phyloP scores from a whole-genome alignment of 1,140 invertebrate genomes.

The Acromyrmex echinatior region DNA sequence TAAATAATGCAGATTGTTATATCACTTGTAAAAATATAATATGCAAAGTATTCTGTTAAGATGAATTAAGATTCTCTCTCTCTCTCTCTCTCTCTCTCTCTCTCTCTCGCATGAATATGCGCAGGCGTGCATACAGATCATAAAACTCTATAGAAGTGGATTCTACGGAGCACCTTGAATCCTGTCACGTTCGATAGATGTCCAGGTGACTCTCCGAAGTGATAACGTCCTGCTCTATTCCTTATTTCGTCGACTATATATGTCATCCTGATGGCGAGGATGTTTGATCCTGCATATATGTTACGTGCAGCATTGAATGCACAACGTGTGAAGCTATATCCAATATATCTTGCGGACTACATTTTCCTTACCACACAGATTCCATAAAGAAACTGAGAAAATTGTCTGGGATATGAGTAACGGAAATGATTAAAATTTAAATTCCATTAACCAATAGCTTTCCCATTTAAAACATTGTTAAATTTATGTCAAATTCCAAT shows the following conservation, averaged over 20 bases:
- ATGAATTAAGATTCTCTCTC: neutral
- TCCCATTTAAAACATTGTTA: too few species aligned
- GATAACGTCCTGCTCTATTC: constrained; percentile 45
- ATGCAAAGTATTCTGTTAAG: neutral
- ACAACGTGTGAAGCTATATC: neutral
- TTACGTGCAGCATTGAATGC: constrained; percentile 9
- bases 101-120: neutral
- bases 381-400: neutral
- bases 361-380: constrained; percentile 18
- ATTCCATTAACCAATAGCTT: neutral
- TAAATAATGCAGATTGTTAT: neutral
- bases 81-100: neutral
- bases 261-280: neutral
- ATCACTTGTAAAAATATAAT: neutral
- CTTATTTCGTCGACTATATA: constrained; percentile 45
- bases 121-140: neutral
- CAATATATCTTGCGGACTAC: neutral
- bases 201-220: constrained; percentile 21
- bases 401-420: neutral
- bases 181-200: constrained; percentile 68
- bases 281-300: constrained; percentile 12
- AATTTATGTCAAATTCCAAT: too few species aligned
- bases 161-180: constrained; percentile 11
- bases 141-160: constrained; percentile 40
- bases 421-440: constrained; percentile 36